Percentiles rank a stretch among this genome's conserved stretches.
Evolutionary conservation across 2,797 vertebrate species (phyloP).

Genomic region (Chromis chromis): DNA sequence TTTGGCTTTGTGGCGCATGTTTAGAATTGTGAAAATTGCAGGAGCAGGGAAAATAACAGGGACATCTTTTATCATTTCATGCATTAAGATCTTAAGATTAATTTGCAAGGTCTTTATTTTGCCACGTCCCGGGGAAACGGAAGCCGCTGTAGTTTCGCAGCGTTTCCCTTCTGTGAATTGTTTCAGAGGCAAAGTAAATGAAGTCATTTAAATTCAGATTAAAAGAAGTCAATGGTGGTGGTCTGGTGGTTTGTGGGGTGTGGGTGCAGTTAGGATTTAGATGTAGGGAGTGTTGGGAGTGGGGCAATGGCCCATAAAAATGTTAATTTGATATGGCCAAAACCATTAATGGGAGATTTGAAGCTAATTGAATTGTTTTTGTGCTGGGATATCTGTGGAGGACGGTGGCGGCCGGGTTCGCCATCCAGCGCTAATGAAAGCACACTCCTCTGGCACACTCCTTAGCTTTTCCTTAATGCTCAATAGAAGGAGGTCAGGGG

Average conservation of each 20-base stretch:
- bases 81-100: conserved; percentile 58
- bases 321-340: conserved; percentile 75
- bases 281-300: conserved; percentile 60
- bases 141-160: conserved; percentile 23
- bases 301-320: conserved; percentile 69
- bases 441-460: conserved; percentile 13
- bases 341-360: conserved; percentile 71
- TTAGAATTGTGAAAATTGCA: conserved; percentile 25
- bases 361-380: conserved; percentile 76
- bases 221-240: conserved; percentile 58
- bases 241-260: conserved; percentile 34
- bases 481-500: conserved; percentile 39
- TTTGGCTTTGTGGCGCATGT: conserved; percentile 27
- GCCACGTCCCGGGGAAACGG: conserved; percentile 23
- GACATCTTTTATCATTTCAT: conserved; percentile 45
- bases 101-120: conserved; percentile 46
- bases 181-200: conserved; percentile 74
- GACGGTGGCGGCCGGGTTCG: background rate
- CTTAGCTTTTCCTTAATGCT: conserved; percentile 56
- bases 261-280: conserved; percentile 44
- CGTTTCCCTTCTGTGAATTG: conserved; percentile 54
- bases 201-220: conserved; percentile 81
- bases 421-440: conserved; percentile 42
- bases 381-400: conserved; percentile 35
- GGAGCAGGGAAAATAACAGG: background rate